Conservation (phyloP, 35 echinoderm and acorn worm genomes). For the Chiridota heheva region DNA sequence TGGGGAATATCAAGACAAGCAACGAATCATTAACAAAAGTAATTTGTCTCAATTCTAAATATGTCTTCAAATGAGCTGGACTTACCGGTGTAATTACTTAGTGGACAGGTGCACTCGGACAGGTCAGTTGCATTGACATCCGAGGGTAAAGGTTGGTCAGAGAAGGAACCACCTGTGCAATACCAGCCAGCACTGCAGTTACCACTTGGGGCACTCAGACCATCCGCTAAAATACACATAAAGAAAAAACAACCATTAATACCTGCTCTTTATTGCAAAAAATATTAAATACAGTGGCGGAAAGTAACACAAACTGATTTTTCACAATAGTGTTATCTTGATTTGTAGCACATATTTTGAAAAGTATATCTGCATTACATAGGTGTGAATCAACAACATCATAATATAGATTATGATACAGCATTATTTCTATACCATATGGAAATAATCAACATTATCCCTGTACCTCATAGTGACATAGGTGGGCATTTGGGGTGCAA, state of each 20-base stretch:
- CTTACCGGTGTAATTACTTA: slow-evolving; percentile 86
- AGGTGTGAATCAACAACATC: not conserved
- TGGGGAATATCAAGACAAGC: no score
- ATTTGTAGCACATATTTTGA: not conserved
- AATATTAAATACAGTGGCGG: not conserved
- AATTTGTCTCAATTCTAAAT: no score
- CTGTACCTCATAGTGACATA: no score
- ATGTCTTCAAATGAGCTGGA: no score
- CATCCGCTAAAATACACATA: slow-evolving; percentile 64
- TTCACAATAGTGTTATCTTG: not conserved
- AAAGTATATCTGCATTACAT: not conserved
- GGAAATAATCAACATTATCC: no score
- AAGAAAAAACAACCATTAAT: slow-evolving; percentile 27
- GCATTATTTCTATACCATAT: no score
- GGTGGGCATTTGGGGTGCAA: no score
- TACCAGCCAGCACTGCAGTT: slow-evolving; percentile 92
- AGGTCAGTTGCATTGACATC: slow-evolving; percentile 77
- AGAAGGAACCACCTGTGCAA: slow-evolving; percentile 94
- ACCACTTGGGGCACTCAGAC: slow-evolving; percentile 63
- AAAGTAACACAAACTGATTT: not conserved
- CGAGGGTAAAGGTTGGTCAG: slow-evolving; percentile 55
- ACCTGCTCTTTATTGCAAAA: not conserved
- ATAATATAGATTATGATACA: no score
- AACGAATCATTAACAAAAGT: no score
- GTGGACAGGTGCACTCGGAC: slow-evolving; percentile 87